Percentiles rank a stretch among this genome's conserved stretches.
Conservation (phyloP, 2,888 invertebrate species). For the Phyto melanocephala region DNA sequence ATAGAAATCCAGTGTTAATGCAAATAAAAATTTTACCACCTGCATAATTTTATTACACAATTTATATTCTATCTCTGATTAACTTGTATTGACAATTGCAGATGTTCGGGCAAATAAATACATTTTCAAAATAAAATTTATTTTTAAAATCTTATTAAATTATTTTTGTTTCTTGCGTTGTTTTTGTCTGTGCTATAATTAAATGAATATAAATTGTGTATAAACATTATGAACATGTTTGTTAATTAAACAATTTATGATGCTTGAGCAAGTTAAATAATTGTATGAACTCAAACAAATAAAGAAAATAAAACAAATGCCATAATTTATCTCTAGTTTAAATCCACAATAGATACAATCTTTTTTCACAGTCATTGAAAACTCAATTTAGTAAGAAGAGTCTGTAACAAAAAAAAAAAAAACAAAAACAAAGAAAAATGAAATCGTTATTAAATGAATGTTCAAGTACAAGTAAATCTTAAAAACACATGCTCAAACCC, state of each 20-base stretch:
- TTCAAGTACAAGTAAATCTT: neutral
- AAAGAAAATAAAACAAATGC: neutral
- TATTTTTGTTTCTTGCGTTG: neutral
- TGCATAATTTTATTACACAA: neutral
- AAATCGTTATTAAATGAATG: constrained; percentile 42
- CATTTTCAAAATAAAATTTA: neutral
- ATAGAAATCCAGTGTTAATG: neutral
- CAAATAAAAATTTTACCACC: neutral
- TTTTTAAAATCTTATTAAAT: neutral
- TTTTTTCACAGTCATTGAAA: neutral
- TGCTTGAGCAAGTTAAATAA: neutral
- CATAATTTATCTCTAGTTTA: constrained; percentile 7
- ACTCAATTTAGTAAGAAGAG: neutral
- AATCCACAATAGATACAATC: neutral
- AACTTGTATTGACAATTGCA: neutral
- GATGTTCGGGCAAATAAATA: too few species aligned
- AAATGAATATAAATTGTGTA: neutral
- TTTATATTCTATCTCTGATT: neutral
- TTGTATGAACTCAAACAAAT: constrained; percentile 4
- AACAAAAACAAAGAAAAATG: neutral
- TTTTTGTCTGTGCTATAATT: constrained; percentile 7
- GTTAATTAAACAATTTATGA: constrained; percentile 50
- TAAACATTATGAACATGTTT: constrained; percentile 7
- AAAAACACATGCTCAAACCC: neutral
- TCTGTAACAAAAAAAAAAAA: neutral